Evolutionary conservation across 2,797 vertebrate species (phyloP).

Genomic region (Artibeus lituratus): DNA sequence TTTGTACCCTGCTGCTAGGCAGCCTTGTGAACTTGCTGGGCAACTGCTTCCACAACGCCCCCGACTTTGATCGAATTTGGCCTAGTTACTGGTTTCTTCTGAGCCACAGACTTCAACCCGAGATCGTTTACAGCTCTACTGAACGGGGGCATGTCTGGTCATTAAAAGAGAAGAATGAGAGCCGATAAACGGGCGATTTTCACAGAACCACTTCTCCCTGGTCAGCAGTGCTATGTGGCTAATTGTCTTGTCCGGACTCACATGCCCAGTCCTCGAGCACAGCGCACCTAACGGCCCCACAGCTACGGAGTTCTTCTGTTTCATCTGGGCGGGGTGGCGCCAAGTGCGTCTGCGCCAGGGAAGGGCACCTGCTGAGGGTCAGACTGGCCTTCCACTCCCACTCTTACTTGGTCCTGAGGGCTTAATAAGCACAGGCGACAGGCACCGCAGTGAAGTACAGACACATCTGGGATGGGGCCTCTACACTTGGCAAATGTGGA

Average conservation of each 20-base stretch:
- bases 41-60: background rate
- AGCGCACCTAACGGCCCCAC: background rate
- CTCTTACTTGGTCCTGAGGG: background rate
- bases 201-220: background rate
- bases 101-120: slow-evolving; percentile 21
- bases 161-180: slow-evolving; percentile 3
- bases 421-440: background rate
- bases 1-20: background rate
- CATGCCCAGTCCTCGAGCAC: background rate
- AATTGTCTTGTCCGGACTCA: background rate
- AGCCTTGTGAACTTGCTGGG: background rate
- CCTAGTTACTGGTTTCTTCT: slow-evolving; percentile 47
- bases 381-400: background rate
- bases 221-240: background rate
- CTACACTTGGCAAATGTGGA: background rate
- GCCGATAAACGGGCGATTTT: background rate
- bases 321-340: background rate
- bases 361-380: background rate
- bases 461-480: background rate
- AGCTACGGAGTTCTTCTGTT: background rate
- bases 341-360: background rate
- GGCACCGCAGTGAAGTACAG: background rate
- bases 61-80: slow-evolving; percentile 46
- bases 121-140: slow-evolving; percentile 20
- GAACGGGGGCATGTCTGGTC: background rate